phyloP scores from a whole-genome alignment of 2,888 invertebrate species.

The Hemaris fuciformis region DNA sequence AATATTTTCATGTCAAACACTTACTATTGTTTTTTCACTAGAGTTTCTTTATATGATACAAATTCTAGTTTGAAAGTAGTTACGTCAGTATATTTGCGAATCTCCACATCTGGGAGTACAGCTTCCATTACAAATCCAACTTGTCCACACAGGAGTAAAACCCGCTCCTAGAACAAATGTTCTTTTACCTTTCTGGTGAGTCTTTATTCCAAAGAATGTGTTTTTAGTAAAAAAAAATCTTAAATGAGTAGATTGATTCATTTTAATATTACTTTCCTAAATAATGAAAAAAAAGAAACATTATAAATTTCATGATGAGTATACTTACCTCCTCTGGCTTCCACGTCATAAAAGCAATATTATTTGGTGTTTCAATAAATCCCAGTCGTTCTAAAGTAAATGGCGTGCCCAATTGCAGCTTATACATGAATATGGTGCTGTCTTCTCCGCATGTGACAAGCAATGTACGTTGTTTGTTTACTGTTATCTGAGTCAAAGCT shows the following conservation, averaged over 20 bases:
- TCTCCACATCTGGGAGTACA: conserved; percentile 49
- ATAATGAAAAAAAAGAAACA: too few relatives aligned
- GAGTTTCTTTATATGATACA: conserved; percentile 55
- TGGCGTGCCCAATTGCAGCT: conserved; percentile 60
- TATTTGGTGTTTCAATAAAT: conserved; percentile 83
- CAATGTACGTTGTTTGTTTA: conserved; percentile 80
- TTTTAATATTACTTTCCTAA: too few relatives aligned
- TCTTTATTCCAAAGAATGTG: neutral
- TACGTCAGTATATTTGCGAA: conserved; percentile 55
- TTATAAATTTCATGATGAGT: neutral
- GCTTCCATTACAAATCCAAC: conserved; percentile 69
- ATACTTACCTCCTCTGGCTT: conserved; percentile 75
- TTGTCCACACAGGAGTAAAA: conserved; percentile 66
- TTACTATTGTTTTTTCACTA: conserved; percentile 71
- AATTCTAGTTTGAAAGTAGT: conserved; percentile 70
- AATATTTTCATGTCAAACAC: conserved; percentile 29
- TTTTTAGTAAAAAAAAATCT: too few relatives aligned
- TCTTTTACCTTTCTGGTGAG: neutral
- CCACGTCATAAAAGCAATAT: conserved; percentile 86
- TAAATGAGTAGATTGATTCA: too few relatives aligned
- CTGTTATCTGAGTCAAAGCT: conserved; percentile 81
- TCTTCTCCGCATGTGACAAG: conserved; percentile 86
- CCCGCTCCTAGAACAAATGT: conserved; percentile 53
- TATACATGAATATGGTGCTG: conserved; percentile 85
- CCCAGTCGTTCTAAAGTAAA: conserved; percentile 84